Evolutionary conservation across 2,113 vertebrate species (phyloP), one percentile per base, ranked within the genome.

Genomic region (Junco hyemalis): DNA sequence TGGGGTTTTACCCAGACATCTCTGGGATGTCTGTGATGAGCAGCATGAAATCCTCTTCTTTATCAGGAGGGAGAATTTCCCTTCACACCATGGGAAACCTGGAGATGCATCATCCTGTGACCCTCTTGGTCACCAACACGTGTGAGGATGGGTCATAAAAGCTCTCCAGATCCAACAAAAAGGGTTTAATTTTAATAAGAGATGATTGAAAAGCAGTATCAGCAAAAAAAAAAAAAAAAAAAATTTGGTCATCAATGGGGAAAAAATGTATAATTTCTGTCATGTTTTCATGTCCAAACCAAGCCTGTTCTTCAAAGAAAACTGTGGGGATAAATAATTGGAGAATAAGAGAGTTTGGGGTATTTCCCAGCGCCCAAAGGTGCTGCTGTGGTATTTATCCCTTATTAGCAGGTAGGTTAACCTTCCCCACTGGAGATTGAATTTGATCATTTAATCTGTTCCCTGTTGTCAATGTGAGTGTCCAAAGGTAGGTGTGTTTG

Each of bases 391-490:
- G 50, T 28, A 26, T 81, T 88, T 57, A 40, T 66, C 36, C n/a
- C 29, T n/a, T 23, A 17, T 29, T 19, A 60, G 31, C 2, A 12
- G 24, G 44, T 18, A 24, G 21, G 26, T 51, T 80, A 44, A 69
- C 29, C 21, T 60, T 93, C 51, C 47, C 44, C 31, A 11, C 29
- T 24, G 56, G 25, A 36, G 6, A 24, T 14, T 23, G 9, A 25
- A 4, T 87, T 84, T 71, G 44, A 40, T 70, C 24, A 65, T 61
- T 47, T 50, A 17, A 72, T 36, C 57, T 44, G 5, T 38, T 73
- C 12, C 0, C 15, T 47, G 8, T 5, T 38, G 38, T 33, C 61
- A 42, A 0, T 2, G 14, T 0, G 9, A 33, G 16, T 25, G 15
- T 45, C 57, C 26, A 9, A 35, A 66, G 33, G 25, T 12, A 17